Conservation (phyloP, 1,140 invertebrate genomes). For the Hyles euphorbiae region DNA sequence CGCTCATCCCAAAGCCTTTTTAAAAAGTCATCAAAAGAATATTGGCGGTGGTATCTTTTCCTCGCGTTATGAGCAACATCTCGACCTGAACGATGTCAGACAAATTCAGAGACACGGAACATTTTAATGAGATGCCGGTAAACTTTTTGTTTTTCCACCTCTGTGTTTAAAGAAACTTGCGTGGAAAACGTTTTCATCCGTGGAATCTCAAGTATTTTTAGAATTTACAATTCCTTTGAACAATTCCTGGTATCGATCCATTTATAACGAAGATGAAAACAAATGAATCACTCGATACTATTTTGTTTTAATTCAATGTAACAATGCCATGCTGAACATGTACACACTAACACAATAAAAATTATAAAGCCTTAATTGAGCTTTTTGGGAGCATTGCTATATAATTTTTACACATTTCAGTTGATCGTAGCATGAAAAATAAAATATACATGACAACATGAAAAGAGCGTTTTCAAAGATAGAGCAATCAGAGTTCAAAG, state of each 20-base stretch:
- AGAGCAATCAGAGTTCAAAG: conserved; percentile 61
- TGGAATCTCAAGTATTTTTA: not conserved
- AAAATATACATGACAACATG: not conserved
- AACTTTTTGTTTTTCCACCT: conserved; percentile 52
- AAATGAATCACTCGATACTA: no score
- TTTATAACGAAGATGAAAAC: no score
- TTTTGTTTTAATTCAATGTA: no score
- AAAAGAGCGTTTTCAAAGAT: conserved; percentile 37
- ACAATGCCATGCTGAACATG: no score
- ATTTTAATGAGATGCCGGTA: conserved; percentile 68
- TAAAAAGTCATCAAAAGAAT: conserved; percentile 49
- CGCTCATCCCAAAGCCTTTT: conserved; percentile 40
- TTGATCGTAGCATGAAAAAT: not conserved
- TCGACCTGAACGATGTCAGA: conserved; percentile 59
- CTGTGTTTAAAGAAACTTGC: conserved; percentile 23
- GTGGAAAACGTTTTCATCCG: conserved; percentile 11
- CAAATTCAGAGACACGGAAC: conserved; percentile 70
- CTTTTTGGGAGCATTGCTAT: no score
- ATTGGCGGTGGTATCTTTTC: conserved; percentile 39
- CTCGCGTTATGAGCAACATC: conserved; percentile 39
- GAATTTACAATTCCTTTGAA: no score
- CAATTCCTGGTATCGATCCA: no score
- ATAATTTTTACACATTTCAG: not conserved
- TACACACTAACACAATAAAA: no score
- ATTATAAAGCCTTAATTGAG: no score